These are phyloP conservation scores for Hemiscyllium ocellatum DNA, from an alignment of 2,113 vertebrate species.

Conservation along the genomic window DNA sequence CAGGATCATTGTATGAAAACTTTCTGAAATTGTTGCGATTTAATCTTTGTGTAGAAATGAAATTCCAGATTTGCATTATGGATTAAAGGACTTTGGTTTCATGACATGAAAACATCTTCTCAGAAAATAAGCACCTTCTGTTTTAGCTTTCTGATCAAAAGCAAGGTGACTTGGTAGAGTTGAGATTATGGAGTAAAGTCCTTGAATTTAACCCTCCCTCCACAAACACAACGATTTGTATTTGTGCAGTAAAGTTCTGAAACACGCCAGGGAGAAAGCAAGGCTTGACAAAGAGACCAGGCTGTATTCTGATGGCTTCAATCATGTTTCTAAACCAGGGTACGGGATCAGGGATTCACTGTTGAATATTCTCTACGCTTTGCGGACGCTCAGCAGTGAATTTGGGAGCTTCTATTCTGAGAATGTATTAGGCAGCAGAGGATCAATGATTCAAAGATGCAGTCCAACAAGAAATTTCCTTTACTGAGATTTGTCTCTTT, in stretches of 20 bases:
- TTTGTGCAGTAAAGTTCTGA: neutral
- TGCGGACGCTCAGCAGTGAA: neutral
- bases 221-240: too few relatives aligned
- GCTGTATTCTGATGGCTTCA: neutral
- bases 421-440: neutral
- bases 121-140: slow-evolving; percentile 4
- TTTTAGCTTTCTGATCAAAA: neutral
- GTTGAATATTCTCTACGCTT: neutral
- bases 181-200: neutral
- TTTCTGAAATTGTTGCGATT: neutral
- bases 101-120: neutral
- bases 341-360: neutral
- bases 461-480: too few relatives aligned
- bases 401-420: neutral
- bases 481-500: neutral
- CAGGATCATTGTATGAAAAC: neutral
- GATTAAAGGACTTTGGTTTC: slow-evolving; percentile 22
- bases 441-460: neutral
- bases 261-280: neutral
- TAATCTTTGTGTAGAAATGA: neutral
- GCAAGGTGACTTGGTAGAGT: neutral
- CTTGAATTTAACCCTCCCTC: neutral
- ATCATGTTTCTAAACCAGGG: neutral
- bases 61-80: slow-evolving; percentile 17
- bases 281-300: neutral